Percentiles rank a stretch among this genome's conserved stretches.
These are phyloP conservation scores for Tachyglossus aculeatus DNA, from an alignment of 2,797 vertebrate species.

Conservation along the genomic window DNA sequence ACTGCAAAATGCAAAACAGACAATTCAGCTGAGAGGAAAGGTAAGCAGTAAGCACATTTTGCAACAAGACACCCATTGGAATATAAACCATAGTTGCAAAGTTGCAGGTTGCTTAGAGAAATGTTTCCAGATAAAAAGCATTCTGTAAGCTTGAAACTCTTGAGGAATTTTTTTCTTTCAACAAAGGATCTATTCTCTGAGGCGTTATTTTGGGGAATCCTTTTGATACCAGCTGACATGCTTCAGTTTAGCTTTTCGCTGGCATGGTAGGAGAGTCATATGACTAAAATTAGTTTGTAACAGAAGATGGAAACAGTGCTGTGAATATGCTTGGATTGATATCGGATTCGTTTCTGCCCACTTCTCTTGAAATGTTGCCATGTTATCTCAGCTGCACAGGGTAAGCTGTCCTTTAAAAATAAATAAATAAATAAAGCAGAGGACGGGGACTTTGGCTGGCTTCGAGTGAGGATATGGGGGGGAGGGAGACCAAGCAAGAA, in stretches of 20 bases:
- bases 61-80: constrained; percentile 53
- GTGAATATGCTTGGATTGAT: constrained; percentile 23
- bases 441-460: neutral
- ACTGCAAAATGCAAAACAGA: constrained; percentile 50
- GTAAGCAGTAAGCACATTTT: constrained; percentile 54
- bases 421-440: constrained; percentile 22
- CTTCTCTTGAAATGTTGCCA: neutral
- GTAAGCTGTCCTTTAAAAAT: neutral
- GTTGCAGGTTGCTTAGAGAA: constrained; percentile 43
- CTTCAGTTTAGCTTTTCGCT: constrained; percentile 50
- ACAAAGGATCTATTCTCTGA: constrained; percentile 55
- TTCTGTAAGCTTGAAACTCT: constrained; percentile 53
- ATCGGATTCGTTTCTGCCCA: neutral
- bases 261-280: constrained; percentile 46
- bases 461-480: neutral
- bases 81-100: constrained; percentile 56
- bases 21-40: constrained; percentile 13
- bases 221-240: constrained; percentile 43
- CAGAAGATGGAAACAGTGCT: constrained; percentile 23
- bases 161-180: constrained; percentile 65
- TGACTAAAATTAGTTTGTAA: constrained; percentile 37
- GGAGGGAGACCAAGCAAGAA: neutral
- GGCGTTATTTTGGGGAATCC: constrained; percentile 33
- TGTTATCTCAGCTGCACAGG: neutral
- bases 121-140: constrained; percentile 1